Base-by-base conservation (phyloP, 2,797 vertebrate species). In the Varecia variegata region DNA sequence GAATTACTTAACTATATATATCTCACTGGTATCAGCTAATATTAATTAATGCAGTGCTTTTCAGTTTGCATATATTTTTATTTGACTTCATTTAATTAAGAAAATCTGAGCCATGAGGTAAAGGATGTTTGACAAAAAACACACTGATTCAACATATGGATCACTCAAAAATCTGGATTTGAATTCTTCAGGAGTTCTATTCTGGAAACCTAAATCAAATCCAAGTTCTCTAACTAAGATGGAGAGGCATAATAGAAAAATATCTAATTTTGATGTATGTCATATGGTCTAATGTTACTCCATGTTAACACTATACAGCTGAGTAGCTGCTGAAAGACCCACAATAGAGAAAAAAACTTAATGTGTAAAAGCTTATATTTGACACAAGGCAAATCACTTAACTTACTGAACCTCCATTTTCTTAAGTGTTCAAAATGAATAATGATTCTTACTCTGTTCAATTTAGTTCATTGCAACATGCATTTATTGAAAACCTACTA, bases 41-140 rank as follows among this genome's bases (percentile, higher is more conserved):
- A 92, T 65, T 65, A 92, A 73, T 65, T 65, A 92, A 73, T 13
- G 80, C 2, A 80, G 20, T 40, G 23, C 10, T 86, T 94, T 93
- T 76, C 15, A 60, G 27, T 56, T 94, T 89, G 30, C 50, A 62
- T 90, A 35, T 82, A n/a, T 90, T 94, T 60, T 97, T 73, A 94
- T 93, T 94, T 90, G 73, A 93, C 83, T 65, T 96, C 62, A 89
- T 94, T 94, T 93, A 83, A 82, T 96, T 90, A 86, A 76, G 87
- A 93, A 96, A 97, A 96, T 96, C 67, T 95, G 74, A 88, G 56
- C 58, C 81, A 86, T 45, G 35, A 94, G 30, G 67, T 96, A 93
- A 95, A 77, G 11, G 54, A 82, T 93, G 14, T 84, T 96, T 93
- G 65, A 87, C n/a, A 86, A 32, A 32, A 97, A 94, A 88, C 71